These are phyloP conservation scores for Podargus strigoides DNA, from an alignment of 2,797 vertebrate species.

Conservation along the genomic window DNA sequence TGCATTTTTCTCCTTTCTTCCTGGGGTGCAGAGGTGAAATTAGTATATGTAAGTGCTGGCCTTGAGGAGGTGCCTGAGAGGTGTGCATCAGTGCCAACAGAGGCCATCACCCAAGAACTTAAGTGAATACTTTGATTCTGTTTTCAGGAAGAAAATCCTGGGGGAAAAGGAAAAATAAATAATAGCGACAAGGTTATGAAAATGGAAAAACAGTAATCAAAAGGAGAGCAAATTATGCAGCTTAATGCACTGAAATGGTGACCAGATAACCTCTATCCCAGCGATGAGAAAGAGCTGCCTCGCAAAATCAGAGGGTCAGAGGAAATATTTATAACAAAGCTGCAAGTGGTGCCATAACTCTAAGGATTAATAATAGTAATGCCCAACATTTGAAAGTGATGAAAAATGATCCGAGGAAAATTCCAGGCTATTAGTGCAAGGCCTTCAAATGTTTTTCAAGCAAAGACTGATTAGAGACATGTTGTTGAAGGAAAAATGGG, in stretches of 20 bases:
- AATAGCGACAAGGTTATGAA: not conserved
- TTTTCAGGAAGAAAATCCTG: not conserved
- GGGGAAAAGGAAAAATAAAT: not conserved
- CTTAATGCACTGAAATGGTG: conserved; percentile 9
- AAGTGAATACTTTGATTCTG: not conserved
- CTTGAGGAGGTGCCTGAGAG: not conserved
- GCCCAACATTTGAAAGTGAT: conserved; percentile 5
- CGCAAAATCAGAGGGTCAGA: not conserved
- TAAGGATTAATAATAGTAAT: conserved; percentile 18
- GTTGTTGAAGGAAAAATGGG: conserved; percentile 39
- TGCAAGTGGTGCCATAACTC: not conserved
- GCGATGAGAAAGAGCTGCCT: not conserved
- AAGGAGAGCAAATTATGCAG: not conserved
- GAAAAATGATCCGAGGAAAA: conserved; percentile 33
- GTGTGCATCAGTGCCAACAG: not conserved
- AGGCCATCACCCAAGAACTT: not conserved
- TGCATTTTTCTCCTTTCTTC: not conserved
- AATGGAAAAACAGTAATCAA: not conserved
- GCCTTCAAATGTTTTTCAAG: conserved; percentile 29
- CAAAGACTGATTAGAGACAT: conserved; percentile 46
- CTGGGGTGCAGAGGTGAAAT: not conserved
- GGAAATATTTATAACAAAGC: conserved; percentile 29
- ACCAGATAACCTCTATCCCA: not conserved
- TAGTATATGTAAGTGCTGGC: not conserved
- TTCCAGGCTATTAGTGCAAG: conserved; percentile 30